A percentile compares a stretch with the other conserved stretches of the same genome.
phyloP scores from a whole-genome alignment of 64 coral and sea anemone genomes.

The Porites australiensis region DNA sequence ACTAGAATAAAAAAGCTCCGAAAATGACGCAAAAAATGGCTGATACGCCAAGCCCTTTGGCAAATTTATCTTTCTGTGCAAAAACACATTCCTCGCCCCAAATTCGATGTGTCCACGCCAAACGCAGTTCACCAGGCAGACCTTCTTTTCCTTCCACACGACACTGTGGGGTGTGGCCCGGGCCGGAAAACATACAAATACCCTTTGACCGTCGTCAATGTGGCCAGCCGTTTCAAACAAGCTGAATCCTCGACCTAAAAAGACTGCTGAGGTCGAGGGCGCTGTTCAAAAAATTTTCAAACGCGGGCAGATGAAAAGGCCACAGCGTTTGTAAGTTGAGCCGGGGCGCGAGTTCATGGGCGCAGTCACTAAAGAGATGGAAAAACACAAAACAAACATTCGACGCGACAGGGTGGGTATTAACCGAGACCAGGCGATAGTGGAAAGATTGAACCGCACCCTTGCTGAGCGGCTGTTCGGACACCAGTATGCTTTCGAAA shows the following conservation, averaged over 20 bases:
- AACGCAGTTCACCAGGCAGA: background rate
- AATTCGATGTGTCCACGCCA: background rate
- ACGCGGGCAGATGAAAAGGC: constrained; percentile 9
- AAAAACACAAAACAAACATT: background rate
- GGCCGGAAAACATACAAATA: background rate
- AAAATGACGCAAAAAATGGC: constrained; percentile 9
- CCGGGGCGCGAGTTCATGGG: constrained; percentile 52
- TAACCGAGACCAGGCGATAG: constrained; percentile 40
- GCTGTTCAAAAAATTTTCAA: background rate
- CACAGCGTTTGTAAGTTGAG: constrained; percentile 16
- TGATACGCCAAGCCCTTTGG: constrained; percentile 49
- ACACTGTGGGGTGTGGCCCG: too few species aligned
- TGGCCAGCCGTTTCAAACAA: constrained; percentile 36
- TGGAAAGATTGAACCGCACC: constrained; percentile 26
- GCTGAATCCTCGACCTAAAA: background rate
- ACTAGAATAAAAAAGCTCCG: constrained; percentile 40
- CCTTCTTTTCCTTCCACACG: too few species aligned
- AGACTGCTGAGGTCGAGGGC: too few species aligned
- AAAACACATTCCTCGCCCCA: background rate
- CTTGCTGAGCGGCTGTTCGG: background rate
- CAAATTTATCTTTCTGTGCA: constrained; percentile 28
- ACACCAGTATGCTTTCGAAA: too few species aligned
- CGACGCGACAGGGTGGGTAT: constrained; percentile 10
- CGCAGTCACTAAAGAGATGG: constrained; percentile 35
- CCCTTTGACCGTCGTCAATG: background rate